Percentiles rank a stretch among this genome's conserved stretches.
These are phyloP conservation scores for Polyommatus iphigenia DNA, from an alignment of 2,888 invertebrate species.

Conservation along the genomic window DNA sequence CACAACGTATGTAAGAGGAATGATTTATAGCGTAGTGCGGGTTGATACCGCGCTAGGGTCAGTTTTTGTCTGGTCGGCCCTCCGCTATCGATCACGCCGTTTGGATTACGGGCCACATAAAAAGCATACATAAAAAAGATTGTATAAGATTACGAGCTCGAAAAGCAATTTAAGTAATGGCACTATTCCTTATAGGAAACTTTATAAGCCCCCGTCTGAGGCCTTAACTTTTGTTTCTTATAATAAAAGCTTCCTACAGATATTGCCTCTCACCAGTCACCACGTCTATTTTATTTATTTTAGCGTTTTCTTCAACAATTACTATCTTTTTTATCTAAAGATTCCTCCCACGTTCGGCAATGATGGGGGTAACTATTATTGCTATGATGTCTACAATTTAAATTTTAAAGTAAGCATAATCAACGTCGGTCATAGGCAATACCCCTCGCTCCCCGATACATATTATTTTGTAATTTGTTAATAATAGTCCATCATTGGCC, in stretches of 20 bases:
- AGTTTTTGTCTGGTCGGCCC: conserved; percentile 29
- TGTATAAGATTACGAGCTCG: conserved; percentile 28
- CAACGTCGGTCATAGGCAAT: too few species aligned
- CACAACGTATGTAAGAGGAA: conserved; percentile 5
- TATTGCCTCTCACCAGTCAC: neutral
- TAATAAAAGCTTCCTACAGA: neutral
- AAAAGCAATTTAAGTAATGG: conserved; percentile 30
- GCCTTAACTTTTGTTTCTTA: conserved; percentile 14
- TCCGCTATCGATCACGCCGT: conserved; percentile 28
- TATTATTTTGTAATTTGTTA: neutral
- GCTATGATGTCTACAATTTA: too few species aligned
- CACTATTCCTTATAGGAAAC: conserved; percentile 26
- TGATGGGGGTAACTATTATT: too few species aligned
- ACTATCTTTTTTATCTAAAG: neutral
- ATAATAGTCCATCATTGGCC: neutral
- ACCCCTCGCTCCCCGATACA: too few species aligned
- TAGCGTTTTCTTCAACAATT: neutral
- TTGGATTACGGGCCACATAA: conserved; percentile 24
- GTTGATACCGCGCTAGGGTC: conserved; percentile 36
- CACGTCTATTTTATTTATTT: conserved; percentile 1
- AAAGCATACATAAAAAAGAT: conserved; percentile 30
- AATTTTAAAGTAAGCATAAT: too few species aligned
- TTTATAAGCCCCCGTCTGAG: conserved; percentile 21
- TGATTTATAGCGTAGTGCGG: conserved; percentile 26
- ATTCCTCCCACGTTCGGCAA: neutral